Evolutionary conservation across 2,888 invertebrate genomes (phyloP), one percentile per base, ranked within the genome.

Genomic region (Amblyteles armatorius): DNA sequence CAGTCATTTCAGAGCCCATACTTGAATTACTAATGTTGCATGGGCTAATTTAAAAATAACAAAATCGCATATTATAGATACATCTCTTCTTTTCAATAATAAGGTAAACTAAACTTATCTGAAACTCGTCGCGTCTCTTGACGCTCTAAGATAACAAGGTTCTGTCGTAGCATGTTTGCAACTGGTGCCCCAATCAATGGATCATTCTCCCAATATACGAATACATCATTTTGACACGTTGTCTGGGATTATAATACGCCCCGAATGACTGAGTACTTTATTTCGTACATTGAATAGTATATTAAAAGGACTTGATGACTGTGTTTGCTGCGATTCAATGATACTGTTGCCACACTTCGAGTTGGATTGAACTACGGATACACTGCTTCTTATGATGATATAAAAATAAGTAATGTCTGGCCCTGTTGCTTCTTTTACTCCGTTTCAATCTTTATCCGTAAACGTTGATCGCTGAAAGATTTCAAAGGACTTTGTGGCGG

Each of bases 351-450:
- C 44, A 48, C 44, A 48, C 44, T 60, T 60, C 13, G 26, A 73
- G 40, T 36, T 44, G 44, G 36, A 33, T 26, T 60, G 44, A 65
- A n/a, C 76, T 65, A 65, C 48, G 48, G 60, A 11, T 19, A 63
- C 63, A 19, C 73, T 79, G 77, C 60, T 60, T 67, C 67, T 71
- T 68, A 68, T 67, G 65, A 83, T 69, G 68, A 86, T 87, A 87
- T 52, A 87, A 87, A 87, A 87, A 87, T 86, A 87, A 86, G 79
- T 87, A 83, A 83, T 81, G 85, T 65, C 71, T 83, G 83, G 85
- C 68, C 80, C 74, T 76, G 76, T 72, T 77, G 74, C 57, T 82
- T 65, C 55, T 57, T 77, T 55, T 22, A 60, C 26, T 73, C 26
- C 60, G 73, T 79, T 52, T 73, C 4, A 76, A 74, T 50, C 29